Percentiles rank a stretch among this genome's conserved stretches.
Conservation (phyloP, 2,113 vertebrate species). For the Solenodon paradoxus region DNA sequence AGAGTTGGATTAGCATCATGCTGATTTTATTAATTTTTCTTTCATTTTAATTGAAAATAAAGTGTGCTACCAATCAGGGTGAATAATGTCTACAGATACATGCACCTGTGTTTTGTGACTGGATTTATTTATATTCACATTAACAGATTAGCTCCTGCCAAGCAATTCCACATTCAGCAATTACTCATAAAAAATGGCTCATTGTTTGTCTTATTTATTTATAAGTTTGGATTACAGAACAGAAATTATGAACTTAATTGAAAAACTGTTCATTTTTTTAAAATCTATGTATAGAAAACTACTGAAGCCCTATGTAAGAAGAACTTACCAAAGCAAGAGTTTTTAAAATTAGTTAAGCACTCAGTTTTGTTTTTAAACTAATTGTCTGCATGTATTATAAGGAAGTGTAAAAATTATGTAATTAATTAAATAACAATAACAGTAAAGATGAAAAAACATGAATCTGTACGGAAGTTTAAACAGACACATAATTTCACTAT, state of each 20-base stretch:
- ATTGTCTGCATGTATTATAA: neutral
- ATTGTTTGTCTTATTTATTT: neutral
- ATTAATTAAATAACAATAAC: too few relatives aligned
- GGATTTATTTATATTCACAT: constrained; percentile 13
- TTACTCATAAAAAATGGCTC: neutral
- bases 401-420: neutral
- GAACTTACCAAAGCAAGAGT: neutral
- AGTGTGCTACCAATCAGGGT: neutral
- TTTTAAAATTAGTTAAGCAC: neutral
- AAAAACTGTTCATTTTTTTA: constrained; percentile 27
- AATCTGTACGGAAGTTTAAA: neutral
- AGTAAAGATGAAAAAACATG: neutral
- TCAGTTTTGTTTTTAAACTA: neutral
- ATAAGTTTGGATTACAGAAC: neutral
- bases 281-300: neutral
- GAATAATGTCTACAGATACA: neutral
- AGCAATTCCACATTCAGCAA: neutral
- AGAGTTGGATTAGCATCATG: constrained; percentile 15
- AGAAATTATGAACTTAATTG: constrained; percentile 9
- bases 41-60: constrained; percentile 43
- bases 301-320: neutral
- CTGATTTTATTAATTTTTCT: constrained; percentile 23
- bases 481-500: neutral
- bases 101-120: constrained; percentile 6
- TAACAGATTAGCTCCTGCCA: constrained; percentile 14